Evolutionary conservation across 2,797 vertebrate genomes (phyloP).

Genomic region (Platyrinchus mystaceus): DNA sequence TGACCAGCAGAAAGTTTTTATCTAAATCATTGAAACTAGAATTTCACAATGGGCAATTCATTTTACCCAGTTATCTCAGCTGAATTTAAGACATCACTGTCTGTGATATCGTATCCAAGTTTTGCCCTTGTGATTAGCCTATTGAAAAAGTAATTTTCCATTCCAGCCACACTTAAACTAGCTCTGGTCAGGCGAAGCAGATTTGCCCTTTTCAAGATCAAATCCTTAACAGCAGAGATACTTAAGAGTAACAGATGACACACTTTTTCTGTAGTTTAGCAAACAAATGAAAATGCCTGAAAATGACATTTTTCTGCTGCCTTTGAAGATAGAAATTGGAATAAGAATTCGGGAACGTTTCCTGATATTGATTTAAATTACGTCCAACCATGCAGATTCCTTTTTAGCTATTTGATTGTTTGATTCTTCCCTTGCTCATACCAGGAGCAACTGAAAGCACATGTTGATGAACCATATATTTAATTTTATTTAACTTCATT

Average conservation of each 20-base stretch:
- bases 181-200: not conserved
- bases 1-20: not conserved
- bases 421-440: not conserved
- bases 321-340: not conserved
- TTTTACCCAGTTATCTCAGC: not conserved
- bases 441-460: not conserved
- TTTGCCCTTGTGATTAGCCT: not conserved
- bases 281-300: not conserved
- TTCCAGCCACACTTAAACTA: not conserved
- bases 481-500: not conserved
- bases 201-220: constrained; percentile 10
- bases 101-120: not conserved
- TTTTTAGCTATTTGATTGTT: not conserved
- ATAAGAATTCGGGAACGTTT: not conserved
- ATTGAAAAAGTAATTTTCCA: not conserved
- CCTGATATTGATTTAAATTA: not conserved
- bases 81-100: not conserved
- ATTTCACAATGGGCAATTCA: not conserved
- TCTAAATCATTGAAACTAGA: not conserved
- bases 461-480: not conserved
- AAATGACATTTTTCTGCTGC: not conserved
- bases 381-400: not conserved
- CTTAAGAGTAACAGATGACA: not conserved
- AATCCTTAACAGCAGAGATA: not conserved
- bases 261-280: not conserved